Conservation (phyloP, 2,113 vertebrate species). For the Centropus unirufus region DNA sequence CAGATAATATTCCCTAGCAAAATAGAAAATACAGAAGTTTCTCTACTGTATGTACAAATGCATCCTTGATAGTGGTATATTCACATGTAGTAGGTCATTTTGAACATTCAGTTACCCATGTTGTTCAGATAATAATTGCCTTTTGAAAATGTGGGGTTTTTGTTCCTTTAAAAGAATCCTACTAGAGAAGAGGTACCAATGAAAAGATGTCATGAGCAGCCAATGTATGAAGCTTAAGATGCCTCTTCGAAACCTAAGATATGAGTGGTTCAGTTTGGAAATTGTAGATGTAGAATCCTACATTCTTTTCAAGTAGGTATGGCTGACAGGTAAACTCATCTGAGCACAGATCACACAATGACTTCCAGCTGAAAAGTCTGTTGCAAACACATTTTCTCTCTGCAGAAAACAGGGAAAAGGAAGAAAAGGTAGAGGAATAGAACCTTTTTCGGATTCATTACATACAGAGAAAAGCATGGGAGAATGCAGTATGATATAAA, state of each 20-base stretch:
- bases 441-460: not conserved
- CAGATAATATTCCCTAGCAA: not conserved
- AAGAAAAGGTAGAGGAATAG: not conserved
- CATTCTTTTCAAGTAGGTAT: not conserved
- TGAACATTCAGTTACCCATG: not conserved
- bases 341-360: not conserved
- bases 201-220: not conserved
- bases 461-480: not conserved
- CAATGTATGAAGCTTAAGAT: not conserved
- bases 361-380: not conserved
- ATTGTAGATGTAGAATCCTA: not conserved
- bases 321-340: not conserved
- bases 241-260: not conserved
- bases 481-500: not conserved
- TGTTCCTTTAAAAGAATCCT: not conserved
- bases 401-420: not conserved
- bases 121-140: not conserved
- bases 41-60: not conserved
- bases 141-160: not conserved
- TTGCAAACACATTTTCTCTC: not conserved
- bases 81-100: not conserved
- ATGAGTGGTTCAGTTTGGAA: not conserved
- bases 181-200: not conserved
- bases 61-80: not conserved
- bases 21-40: not conserved